phyloP scores from a whole-genome alignment of 2,113 vertebrate genomes.

The Rana temporaria region DNA sequence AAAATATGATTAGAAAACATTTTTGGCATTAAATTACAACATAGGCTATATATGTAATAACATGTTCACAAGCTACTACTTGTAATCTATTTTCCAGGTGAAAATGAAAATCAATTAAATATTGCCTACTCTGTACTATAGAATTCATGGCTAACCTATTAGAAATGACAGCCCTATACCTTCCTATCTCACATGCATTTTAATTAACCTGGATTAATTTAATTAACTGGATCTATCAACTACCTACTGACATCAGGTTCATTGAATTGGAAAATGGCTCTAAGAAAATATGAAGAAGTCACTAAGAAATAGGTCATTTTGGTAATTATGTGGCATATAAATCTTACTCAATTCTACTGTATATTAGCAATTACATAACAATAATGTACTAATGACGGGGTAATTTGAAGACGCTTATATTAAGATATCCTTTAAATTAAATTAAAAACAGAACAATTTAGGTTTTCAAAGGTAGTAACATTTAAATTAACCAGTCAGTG shows the following conservation, averaged over 20 bases:
- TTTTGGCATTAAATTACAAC: no score
- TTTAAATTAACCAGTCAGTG: no score
- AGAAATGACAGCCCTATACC: not conserved
- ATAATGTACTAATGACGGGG: no score
- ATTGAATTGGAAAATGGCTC: slow-evolving; percentile 20
- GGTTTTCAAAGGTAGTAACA: no score
- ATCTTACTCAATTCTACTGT: not conserved
- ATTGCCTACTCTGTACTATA: no score
- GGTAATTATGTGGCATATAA: not conserved
- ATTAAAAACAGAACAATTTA: no score
- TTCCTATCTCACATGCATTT: no score
- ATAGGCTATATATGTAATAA: no score
- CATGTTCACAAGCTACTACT: no score
- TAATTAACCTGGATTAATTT: slow-evolving; percentile 10
- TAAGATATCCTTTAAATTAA: not conserved
- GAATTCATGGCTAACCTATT: not conserved
- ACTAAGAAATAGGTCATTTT: slow-evolving; percentile 38
- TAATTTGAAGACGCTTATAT: not conserved
- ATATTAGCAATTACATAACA: not conserved
- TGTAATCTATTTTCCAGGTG: no score
- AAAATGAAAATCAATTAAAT: no score
- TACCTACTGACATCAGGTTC: slow-evolving; percentile 29
- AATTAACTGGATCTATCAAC: slow-evolving; percentile 19
- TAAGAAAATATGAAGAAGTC: slow-evolving; percentile 16
- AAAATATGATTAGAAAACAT: no score